Base-by-base conservation (phyloP, 2,888 invertebrate genomes). In the Phorcus lineatus region DNA sequence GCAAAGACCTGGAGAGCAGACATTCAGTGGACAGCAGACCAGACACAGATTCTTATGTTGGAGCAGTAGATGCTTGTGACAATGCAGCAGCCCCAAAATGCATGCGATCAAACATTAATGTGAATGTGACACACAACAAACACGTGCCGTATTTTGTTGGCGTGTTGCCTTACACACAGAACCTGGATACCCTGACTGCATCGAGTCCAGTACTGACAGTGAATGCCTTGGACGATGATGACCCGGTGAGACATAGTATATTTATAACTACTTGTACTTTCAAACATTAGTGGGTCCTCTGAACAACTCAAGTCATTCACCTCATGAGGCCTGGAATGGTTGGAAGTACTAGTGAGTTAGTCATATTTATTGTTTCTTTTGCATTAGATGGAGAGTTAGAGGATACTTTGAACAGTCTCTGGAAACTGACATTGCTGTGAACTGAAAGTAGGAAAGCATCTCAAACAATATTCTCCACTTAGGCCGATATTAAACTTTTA, bases 41-140 rank as follows among this genome's bases (percentile, higher is more conserved):
- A 2, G 40, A 40, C 24, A 0, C 16, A 11, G 24, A 40, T 11
- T 22, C 1, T 2, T 74, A 52, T 16, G 16, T 52, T 13, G 74
- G 74, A 40, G 52, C 47, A 22, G 74, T 74, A 16, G 24, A 40
- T 22, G 74, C 52, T 9, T 74, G 74, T 74, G 74, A 74, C 52
- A 52, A 9, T 24, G 84, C 77, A 24, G 79, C 83, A 0, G 28
- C 9, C 24, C 66, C 82, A 0, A 40, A 66, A 22, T 85, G 85
- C 7, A 52, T 67, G 19, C 84, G 85, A 78, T 88, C 88, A 3
- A 85, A 83, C 74, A 83, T 92, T 1, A 86, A 84, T 2, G 88
- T 92, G 55, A 88, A 82, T 77, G 89, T 92, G 1, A 85, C 85
- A 7, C 86, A 90, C 7, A 91, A 92, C 81, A 78, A 84, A 40